Base-by-base conservation (phyloP, 1,140 invertebrate genomes). In the Dreissena rostriformis region DNA sequence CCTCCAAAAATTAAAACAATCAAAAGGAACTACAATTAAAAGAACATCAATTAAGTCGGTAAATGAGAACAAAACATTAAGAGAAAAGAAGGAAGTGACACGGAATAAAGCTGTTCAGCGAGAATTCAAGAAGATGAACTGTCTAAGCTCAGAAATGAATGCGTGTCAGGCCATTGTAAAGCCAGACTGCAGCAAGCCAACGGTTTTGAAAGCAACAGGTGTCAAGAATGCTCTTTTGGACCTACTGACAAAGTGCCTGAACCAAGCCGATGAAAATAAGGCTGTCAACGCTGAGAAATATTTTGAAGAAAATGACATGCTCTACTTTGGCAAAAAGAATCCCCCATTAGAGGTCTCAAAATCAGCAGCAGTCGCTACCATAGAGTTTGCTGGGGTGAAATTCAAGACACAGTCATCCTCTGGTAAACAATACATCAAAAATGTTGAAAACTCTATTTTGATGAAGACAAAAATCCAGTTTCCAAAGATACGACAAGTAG, bases 121-220 rank as follows among this genome's bases (percentile, higher is more conserved):
- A 51, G 67, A 86, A 39, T 1, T 28, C 14, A 82, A 82, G 39
- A 49, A 72, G 19, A 66, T 82, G 4, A 24, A 82, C 28, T 76
- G 52, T 17, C 55, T 77, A 24, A 67, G 57, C 6, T 86, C 79
- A 26, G 73, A 82, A 22, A 82, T 75, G 29, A 86, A 86, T 57
- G 29, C 15, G 29, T 86, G 78, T 49, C 84, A 82, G 67, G 68
- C 85, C n/a, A 66, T 82, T 12, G 63, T 86, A 12, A 80, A 80
- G 52, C 79, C 85, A 49, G 85, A 86, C 57, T 76, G 85, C 52
- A 78, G 73, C 22, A 82, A 82, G 75, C 78, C 79, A 10, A 82
- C 72, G 52, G 84, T 86, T 10, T 8, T 28, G 29, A 82, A 86
- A 70, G 28, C 68, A 22, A 6, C 65, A 12, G 51, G 66, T 14